Base-by-base conservation (phyloP, 1,140 invertebrate species). In the Zaprionus kolodkinae region DNA sequence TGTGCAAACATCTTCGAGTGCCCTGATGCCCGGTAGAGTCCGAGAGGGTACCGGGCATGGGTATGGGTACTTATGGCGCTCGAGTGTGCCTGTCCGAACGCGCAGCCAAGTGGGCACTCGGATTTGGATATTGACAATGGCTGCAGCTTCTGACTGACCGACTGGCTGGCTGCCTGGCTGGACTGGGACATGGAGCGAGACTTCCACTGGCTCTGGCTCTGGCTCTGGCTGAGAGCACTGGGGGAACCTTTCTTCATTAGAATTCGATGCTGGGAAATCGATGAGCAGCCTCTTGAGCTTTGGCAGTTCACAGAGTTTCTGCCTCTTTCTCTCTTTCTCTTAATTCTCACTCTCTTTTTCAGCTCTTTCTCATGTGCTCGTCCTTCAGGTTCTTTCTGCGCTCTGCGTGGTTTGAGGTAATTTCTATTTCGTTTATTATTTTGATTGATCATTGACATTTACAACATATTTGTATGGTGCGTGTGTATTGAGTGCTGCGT, bases 361-460 rank as follows among this genome's bases (percentile, higher is more conserved):
- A 12, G 7, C n/a, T 33, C 35, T 35, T 55, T 62, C 54, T 40
- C 35, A 17, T 38, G 50, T 17, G 27, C 12, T 25, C 17, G 45
- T 25, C 45, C 45, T 50, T 50, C 17, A 9, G n/a, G n/a, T 45
- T 45, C 40, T 45, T 45, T 45, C 40, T 40, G n/a, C 38, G 13
- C 38, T 12, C 38, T 6, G 7, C 33, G 17, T 17, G 38, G 64
- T 17, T 67, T 59, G 50, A 71, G 68, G 54, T 71, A 71, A 72
- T 59, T 72, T 71, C 55, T 33, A 33, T 38, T 48, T 38, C 35
- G 17, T 55, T 33, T 17, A 70, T 67, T 72, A 76, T 76, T 87
- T 81, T 89, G 85, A 89, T 89, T 86, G 85, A 89, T 89, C 88
- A 90, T 89, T 89, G 85, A 89, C 85, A 89, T 89, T 89, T 89